Conservation (phyloP, 2,113 vertebrate species). For the Myiozetetes cayanensis region DNA sequence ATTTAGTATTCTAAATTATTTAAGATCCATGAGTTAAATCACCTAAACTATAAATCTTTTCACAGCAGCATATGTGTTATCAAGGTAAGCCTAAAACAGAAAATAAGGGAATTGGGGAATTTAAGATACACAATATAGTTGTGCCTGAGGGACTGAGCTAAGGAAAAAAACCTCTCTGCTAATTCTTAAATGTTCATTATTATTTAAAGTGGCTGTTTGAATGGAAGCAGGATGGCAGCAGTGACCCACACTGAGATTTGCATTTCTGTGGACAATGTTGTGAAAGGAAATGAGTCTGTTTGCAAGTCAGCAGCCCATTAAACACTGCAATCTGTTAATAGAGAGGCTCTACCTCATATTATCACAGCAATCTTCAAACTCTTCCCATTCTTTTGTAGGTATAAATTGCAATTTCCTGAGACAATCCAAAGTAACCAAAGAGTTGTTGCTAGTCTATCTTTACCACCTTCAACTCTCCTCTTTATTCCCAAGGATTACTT, state of each 20-base stretch:
- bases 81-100: neutral
- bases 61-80: neutral
- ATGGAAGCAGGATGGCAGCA: neutral
- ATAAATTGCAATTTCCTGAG: neutral
- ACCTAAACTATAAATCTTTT: neutral
- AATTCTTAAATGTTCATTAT: neutral
- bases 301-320: neutral
- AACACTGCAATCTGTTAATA: neutral
- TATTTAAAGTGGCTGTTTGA: neutral
- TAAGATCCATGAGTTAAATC: neutral
- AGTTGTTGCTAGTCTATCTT: neutral
- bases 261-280: neutral
- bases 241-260: neutral
- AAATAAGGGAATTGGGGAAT: neutral
- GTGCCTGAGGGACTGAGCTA: neutral
- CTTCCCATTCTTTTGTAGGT: neutral
- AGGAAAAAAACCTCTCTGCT: neutral
- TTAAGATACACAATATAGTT: neutral
- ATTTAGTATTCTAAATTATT: neutral
- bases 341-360: neutral
- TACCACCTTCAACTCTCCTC: neutral
- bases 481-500: neutral
- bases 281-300: neutral
- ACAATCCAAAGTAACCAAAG: neutral
- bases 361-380: neutral